These are phyloP conservation scores for Apomyelois bistriatella DNA, from an alignment of 2,888 invertebrate species.

Conservation along the genomic window DNA sequence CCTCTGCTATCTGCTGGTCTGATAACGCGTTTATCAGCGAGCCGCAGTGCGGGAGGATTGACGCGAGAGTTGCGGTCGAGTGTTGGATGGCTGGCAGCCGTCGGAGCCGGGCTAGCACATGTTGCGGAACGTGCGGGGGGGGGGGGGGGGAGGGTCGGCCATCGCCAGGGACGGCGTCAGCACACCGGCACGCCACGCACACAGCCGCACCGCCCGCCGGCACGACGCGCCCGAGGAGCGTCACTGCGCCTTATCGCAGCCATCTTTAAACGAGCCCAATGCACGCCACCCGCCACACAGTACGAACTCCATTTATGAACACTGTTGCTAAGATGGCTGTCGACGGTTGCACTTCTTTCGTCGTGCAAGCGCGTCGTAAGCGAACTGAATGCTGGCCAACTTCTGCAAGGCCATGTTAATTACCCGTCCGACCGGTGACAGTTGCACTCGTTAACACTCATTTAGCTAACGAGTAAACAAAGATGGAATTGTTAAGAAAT, in stretches of 20 bases:
- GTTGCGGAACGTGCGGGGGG: conserved; percentile 66
- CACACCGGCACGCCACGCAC: conserved; percentile 62
- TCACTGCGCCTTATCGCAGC: conserved; percentile 76
- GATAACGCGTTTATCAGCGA: conserved; percentile 72
- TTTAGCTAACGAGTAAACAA: conserved; percentile 27
- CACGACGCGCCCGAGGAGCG: conserved; percentile 72
- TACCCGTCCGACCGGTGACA: conserved; percentile 60
- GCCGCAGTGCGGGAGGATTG: conserved; percentile 61
- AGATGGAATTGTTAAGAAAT: conserved; percentile 17
- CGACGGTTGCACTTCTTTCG: conserved; percentile 67
- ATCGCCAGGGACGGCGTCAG: conserved; percentile 59
- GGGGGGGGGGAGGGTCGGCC: conserved; percentile 37
- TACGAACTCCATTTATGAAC: conserved; percentile 70
- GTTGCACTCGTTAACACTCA: conserved; percentile 48
- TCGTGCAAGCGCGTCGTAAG: conserved; percentile 35
- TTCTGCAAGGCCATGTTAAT: conserved; percentile 67
- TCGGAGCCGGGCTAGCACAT: conserved; percentile 53
- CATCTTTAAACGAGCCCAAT: conserved; percentile 76
- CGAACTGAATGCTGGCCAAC: conserved; percentile 44
- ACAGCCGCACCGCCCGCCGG: conserved; percentile 45
- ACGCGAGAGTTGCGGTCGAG: conserved; percentile 48
- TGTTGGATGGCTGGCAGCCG: conserved; percentile 46
- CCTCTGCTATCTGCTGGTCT: conserved; percentile 75
- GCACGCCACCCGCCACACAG: conserved; percentile 70
- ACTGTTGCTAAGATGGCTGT: conserved; percentile 54